Evolutionary conservation across 2,797 vertebrate species (phyloP).

Genomic region (Lithobates pipiens): DNA sequence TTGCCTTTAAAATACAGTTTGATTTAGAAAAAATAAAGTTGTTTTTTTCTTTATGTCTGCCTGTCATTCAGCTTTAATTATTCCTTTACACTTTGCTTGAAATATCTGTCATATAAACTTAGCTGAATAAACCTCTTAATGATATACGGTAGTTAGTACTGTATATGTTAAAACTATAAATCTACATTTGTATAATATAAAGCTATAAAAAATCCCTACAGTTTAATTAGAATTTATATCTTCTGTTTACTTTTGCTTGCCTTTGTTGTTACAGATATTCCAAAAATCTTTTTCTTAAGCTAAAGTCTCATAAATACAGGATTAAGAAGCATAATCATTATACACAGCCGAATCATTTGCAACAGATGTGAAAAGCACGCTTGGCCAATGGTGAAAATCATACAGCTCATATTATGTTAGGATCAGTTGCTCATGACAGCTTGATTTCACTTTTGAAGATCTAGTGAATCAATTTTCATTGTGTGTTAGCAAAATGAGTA

Average conservation of each 20-base stretch:
- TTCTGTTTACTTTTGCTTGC: neutral
- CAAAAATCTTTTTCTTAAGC: neutral
- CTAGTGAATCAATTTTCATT: neutral
- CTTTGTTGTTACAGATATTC: neutral
- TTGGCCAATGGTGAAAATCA: constrained; percentile 16
- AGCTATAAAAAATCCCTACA: neutral
- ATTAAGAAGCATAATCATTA: constrained; percentile 3
- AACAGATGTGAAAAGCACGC: constrained; percentile 26
- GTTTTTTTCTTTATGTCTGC: too few species aligned
- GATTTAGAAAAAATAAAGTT: too few species aligned
- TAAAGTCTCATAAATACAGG: neutral
- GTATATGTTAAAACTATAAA: neutral
- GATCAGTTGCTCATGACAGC: constrained; percentile 11
- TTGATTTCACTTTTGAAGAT: neutral
- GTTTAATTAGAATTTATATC: neutral
- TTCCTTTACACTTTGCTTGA: too few species aligned
- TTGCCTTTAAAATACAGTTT: too few species aligned
- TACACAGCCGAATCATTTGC: neutral
- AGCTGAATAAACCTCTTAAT: too few species aligned
- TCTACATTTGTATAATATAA: neutral
- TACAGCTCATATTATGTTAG: neutral
- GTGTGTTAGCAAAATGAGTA: neutral
- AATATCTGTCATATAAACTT: too few species aligned
- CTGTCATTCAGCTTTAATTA: too few species aligned
- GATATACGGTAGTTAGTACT: too few species aligned